Evolutionary conservation across 2,888 invertebrate species (phyloP), one percentile per base, ranked within the genome.

Genomic region (Melinaea marsaeus): DNA sequence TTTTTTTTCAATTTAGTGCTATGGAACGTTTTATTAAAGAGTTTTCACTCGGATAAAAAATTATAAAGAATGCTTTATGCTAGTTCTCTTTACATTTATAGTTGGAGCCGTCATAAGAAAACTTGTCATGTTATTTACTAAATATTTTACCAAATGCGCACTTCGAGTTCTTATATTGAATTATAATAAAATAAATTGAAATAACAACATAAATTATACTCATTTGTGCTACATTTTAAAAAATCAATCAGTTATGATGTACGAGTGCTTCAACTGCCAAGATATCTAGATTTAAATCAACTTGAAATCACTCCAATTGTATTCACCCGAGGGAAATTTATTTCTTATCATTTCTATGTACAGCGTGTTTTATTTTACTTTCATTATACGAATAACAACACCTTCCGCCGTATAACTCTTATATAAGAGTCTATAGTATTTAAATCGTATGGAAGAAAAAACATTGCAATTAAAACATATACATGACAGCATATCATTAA

Each of bases 401-500:
- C 22, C 7, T 51, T 51, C 3, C 7, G 2, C 42, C 11, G 42
- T 42, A 42, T 9, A 42, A 42, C 42, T 22, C 22, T 22, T 22
- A 42, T 42, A 42, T 42, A 42, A 42, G 9, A 42, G 1, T 37
- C 22, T 37, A 37, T 6, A 4, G 37, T 37, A 37, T 37, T 6
- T 6, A 37, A 37, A 3, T 37, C 37, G 37, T 4, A 42, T 42
- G 11, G 42, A 2, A 3, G 11, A 42, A 42, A 3, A 22, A 51
- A 51, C 13, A 9, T 51, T 51, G 51, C 7, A 51, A 51, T 22
- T 51, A 32, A 9, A 51, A 58, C 59, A 51, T 32, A 32, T n/a
- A 51, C 47, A 59, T 57, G 63, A 48, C 34, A 58, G 60, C 58
- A 58, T 59, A 60, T 71, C 72, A 69, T 74, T 70, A 72, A 67